These are phyloP conservation scores for Agriotes lineatus DNA, from an alignment of 2,888 invertebrate species.

Conservation along the genomic window DNA sequence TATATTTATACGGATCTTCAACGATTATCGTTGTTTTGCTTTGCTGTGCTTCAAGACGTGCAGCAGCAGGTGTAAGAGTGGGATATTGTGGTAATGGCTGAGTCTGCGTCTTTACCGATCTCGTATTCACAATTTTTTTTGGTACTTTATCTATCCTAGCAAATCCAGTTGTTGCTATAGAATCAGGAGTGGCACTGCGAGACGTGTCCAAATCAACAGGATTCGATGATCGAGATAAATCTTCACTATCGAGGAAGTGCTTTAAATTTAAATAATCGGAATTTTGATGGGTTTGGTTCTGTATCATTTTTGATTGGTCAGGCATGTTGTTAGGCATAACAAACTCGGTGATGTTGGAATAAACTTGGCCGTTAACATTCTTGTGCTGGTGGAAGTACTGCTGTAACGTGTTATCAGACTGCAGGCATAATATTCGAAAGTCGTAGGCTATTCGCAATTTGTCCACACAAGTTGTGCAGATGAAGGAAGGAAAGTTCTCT, in stretches of 20 bases:
- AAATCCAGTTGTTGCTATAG: too few species aligned
- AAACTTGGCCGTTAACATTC: constrained; percentile 37
- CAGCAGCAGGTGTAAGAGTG: not conserved
- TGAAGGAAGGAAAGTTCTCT: constrained; percentile 33
- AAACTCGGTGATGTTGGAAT: constrained; percentile 56
- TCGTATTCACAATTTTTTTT: constrained; percentile 41
- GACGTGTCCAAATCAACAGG: too few species aligned
- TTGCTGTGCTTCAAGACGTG: not conserved
- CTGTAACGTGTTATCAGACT: constrained; percentile 36
- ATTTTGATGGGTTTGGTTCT: constrained; percentile 55
- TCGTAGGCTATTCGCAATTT: constrained; percentile 39
- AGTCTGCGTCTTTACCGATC: constrained; percentile 49
- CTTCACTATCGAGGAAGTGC: constrained; percentile 60
- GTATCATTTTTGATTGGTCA: constrained; percentile 45
- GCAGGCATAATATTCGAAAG: constrained; percentile 39
- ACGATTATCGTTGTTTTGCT: not conserved
- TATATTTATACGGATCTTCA: too few species aligned
- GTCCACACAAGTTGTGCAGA: constrained; percentile 41
- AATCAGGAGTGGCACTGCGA: too few species aligned
- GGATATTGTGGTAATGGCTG: constrained; percentile 38
- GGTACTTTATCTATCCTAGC: too few species aligned
- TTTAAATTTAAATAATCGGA: constrained; percentile 60
- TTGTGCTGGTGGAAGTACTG: constrained; percentile 31
- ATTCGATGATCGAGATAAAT: constrained; percentile 50
- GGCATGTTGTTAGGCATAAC: constrained; percentile 53